phyloP scores from a whole-genome alignment of 2,797 vertebrate genomes.

The Lindbergichthys nudifrons region DNA sequence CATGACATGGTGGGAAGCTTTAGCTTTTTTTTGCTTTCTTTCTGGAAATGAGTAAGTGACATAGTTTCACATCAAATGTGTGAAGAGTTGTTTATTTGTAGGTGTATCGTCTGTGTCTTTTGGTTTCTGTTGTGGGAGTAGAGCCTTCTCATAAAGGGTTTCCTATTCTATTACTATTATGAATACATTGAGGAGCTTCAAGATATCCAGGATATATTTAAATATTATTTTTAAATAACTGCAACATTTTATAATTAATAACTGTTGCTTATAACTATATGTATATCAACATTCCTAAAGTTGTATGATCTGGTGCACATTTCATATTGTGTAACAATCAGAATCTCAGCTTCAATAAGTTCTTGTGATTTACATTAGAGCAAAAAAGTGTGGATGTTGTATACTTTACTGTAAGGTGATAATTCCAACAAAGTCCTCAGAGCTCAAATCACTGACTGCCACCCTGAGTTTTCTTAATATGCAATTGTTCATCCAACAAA shows the following conservation, averaged over 20 bases:
- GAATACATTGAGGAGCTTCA: background rate
- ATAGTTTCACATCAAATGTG: constrained; percentile 20
- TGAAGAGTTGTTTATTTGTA: constrained; percentile 56
- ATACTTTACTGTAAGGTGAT: background rate
- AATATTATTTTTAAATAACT: too few relatives aligned
- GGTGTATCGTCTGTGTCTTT: constrained; percentile 21
- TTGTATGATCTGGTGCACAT: background rate
- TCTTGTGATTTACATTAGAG: background rate
- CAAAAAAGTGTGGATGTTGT: background rate
- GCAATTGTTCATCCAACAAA: constrained; percentile 50
- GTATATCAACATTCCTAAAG: too few relatives aligned
- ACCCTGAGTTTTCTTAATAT: constrained; percentile 45
- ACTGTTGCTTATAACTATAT: too few relatives aligned
- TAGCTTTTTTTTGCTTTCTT: constrained; percentile 34
- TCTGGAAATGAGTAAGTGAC: constrained; percentile 58
- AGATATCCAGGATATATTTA: background rate
- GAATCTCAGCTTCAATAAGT: constrained; percentile 2
- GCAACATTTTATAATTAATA: too few relatives aligned
- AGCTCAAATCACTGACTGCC: constrained; percentile 22
- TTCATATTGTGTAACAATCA: background rate
- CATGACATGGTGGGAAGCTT: constrained; percentile 63
- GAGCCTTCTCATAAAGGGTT: constrained; percentile 9
- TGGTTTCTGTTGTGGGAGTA: constrained; percentile 41
- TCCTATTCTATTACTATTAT: constrained; percentile 12
- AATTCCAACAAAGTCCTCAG: background rate